These are phyloP conservation scores for Danaus melanippus DNA, from an alignment of 1,140 invertebrate genomes.

Conservation along the genomic window DNA sequence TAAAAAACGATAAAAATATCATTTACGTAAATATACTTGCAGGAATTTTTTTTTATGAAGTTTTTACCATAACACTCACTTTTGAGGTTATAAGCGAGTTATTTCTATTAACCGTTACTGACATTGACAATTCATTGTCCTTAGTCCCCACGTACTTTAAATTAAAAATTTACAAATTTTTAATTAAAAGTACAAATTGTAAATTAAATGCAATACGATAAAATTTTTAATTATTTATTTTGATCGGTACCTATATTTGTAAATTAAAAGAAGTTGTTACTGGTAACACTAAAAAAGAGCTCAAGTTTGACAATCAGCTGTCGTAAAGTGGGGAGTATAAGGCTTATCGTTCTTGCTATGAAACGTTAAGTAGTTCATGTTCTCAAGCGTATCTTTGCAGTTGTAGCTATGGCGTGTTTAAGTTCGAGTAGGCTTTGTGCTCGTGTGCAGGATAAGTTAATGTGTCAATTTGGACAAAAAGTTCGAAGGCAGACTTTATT, in stretches of 20 bases:
- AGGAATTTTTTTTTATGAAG: too few species aligned
- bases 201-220: too few species aligned
- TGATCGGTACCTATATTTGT: slow-evolving; percentile 3
- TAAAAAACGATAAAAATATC: too few species aligned
- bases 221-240: too few species aligned
- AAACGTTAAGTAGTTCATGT: slow-evolving; percentile 63
- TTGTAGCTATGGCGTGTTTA: slow-evolving; percentile 84
- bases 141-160: too few species aligned
- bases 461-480: slow-evolving; percentile 81
- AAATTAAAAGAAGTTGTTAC: not conserved
- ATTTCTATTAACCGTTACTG: too few species aligned
- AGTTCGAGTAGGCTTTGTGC: slow-evolving; percentile 83
- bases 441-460: slow-evolving; percentile 80
- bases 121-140: too few species aligned
- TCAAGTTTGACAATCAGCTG: slow-evolving; percentile 61
- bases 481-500: slow-evolving; percentile 76
- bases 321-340: slow-evolving; percentile 66
- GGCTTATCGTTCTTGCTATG: slow-evolving; percentile 49
- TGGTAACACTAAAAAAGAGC: slow-evolving; percentile 32
- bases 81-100: too few species aligned
- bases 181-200: too few species aligned
- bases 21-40: too few species aligned
- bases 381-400: slow-evolving; percentile 74
- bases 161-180: too few species aligned
- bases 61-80: too few species aligned